Percentiles rank a stretch among this genome's conserved stretches.
Conservation (phyloP, 2,888 invertebrate species). For the Embidobia sp. region DNA sequence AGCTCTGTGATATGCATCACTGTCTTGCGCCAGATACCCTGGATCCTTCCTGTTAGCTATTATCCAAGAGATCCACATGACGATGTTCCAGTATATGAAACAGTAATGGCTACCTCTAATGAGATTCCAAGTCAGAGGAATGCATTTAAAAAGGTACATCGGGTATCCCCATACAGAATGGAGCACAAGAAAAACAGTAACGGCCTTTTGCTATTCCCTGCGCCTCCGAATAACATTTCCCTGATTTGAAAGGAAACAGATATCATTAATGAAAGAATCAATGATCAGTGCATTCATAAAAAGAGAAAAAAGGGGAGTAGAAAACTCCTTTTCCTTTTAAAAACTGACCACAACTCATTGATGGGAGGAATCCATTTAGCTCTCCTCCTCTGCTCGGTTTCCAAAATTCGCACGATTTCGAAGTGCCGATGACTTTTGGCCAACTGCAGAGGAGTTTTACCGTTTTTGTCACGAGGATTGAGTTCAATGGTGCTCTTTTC, state of each 20-base stretch:
- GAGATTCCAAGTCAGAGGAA: conserved; percentile 95
- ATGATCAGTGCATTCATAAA: no score
- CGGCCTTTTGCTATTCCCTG: conserved; percentile 95
- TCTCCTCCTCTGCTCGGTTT: conserved; percentile 89
- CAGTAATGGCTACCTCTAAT: conserved; percentile 93
- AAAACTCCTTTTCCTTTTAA: no score
- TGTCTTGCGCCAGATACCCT: conserved; percentile 93
- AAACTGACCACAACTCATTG: conserved; percentile 88
- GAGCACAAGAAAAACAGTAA: conserved; percentile 92
- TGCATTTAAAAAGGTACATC: conserved; percentile 94
- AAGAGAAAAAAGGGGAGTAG: no score
- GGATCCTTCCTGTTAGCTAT: conserved; percentile 94
- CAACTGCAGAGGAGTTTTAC: conserved; percentile 94
- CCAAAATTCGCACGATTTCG: conserved; percentile 91
- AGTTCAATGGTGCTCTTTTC: conserved; percentile 95
- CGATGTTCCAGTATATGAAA: conserved; percentile 93
- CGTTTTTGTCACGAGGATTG: conserved; percentile 94
- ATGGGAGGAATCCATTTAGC: conserved; percentile 94
- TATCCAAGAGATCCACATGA: conserved; percentile 97
- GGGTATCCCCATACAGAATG: conserved; percentile 95
- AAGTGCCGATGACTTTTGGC: conserved; percentile 94
- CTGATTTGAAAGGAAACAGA: no score
- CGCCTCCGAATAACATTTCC: conserved; percentile 94
- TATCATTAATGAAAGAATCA: no score
- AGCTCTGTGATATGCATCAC: conserved; percentile 93